phyloP scores from a whole-genome alignment of 2,888 invertebrate genomes.

The Phyllotreta striolata region DNA sequence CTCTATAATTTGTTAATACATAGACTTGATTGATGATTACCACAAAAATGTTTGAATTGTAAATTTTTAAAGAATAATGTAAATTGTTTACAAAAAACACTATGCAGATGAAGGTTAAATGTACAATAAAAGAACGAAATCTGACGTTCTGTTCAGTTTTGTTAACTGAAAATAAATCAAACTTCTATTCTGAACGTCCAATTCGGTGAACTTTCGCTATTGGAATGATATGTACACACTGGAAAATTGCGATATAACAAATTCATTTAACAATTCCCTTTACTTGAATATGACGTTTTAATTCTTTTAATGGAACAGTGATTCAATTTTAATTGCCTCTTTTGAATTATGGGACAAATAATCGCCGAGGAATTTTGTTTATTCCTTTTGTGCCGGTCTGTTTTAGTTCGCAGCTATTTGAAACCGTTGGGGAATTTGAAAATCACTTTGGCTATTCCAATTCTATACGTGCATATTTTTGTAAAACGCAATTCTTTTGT shows the following conservation, averaged over 20 bases:
- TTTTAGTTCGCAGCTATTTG: neutral
- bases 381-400: neutral
- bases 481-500: too few species aligned
- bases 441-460: too few species aligned
- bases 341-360: slow-evolving; percentile 1
- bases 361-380: neutral
- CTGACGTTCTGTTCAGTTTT: too few species aligned
- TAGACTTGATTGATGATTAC: too few species aligned
- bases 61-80: too few species aligned
- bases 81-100: too few species aligned
- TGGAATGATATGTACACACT: slow-evolving; percentile 11
- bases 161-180: slow-evolving; percentile 19
- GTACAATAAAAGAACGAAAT: too few species aligned
- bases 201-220: slow-evolving; percentile 11
- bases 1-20: too few species aligned
- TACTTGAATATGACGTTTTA: slow-evolving; percentile 15
- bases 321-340: slow-evolving; percentile 11
- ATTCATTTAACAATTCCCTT: slow-evolving; percentile 10
- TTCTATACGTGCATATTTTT: too few species aligned
- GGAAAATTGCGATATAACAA: slow-evolving; percentile 11
- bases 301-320: slow-evolving; percentile 17
- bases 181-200: slow-evolving; percentile 8
- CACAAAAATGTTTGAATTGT: too few species aligned
- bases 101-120: too few species aligned
- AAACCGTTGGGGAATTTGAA: too few species aligned